Evolutionary conservation across 64 coral and sea anemone species (phyloP).

Genomic region (Astreopora myriophthalma): DNA sequence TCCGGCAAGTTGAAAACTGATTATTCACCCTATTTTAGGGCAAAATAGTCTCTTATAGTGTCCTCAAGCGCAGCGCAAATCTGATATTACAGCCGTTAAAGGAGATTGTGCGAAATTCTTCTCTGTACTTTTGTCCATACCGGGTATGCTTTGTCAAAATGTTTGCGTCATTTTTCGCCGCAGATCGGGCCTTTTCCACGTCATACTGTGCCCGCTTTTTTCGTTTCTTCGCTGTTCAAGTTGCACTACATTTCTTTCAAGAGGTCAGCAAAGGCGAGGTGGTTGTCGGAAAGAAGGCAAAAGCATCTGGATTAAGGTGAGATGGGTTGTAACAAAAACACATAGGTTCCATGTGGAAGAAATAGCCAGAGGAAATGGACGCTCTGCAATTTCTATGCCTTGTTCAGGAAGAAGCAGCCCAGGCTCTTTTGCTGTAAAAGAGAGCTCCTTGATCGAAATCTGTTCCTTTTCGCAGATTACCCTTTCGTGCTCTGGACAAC

Average conservation of each 20-base stretch:
- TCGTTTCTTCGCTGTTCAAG: constrained; percentile 88
- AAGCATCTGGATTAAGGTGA: constrained; percentile 61
- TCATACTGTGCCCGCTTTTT: constrained; percentile 75
- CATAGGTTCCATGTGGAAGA: not conserved
- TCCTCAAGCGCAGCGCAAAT: too few species aligned
- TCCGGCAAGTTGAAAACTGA: too few species aligned
- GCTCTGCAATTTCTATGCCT: too few species aligned
- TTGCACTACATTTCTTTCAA: constrained; percentile 87
- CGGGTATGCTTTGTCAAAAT: not conserved
- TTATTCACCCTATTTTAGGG: too few species aligned
- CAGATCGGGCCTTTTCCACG: constrained; percentile 68
- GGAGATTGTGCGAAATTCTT: not conserved
- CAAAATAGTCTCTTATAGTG: too few species aligned
- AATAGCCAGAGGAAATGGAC: too few species aligned
- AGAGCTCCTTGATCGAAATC: not conserved
- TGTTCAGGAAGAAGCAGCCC: too few species aligned
- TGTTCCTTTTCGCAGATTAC: constrained; percentile 48
- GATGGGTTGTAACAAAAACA: too few species aligned
- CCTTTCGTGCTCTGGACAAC: constrained; percentile 67
- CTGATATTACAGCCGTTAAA: not conserved
- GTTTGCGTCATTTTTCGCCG: not conserved
- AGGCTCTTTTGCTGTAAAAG: not conserved
- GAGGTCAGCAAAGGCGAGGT: constrained; percentile 83
- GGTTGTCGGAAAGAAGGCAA: constrained; percentile 63
- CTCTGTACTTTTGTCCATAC: not conserved